These are phyloP conservation scores for Caiman crocodilus DNA, from an alignment of 2,797 vertebrate species.

Conservation along the genomic window DNA sequence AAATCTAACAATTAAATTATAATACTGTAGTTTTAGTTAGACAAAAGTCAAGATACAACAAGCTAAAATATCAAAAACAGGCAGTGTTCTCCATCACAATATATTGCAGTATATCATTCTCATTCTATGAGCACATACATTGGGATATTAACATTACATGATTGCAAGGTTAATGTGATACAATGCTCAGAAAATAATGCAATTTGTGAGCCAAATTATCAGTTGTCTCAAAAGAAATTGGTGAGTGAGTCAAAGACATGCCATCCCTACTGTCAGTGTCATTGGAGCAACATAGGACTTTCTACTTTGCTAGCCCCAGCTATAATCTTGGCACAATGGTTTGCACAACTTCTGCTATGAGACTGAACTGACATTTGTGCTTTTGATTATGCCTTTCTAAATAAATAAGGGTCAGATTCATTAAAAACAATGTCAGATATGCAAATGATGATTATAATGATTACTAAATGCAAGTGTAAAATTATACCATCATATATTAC, in stretches of 20 bases:
- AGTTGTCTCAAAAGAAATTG: background rate
- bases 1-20: background rate
- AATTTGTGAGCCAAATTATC: background rate
- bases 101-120: background rate
- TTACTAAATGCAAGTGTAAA: slow-evolving; percentile 30
- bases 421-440: background rate
- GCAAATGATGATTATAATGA: background rate
- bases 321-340: background rate
- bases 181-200: background rate
- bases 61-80: background rate
- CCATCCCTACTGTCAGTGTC: background rate
- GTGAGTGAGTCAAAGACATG: background rate
- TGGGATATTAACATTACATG: background rate
- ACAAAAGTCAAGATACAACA: background rate
- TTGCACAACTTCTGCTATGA: background rate
- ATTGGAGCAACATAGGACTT: background rate
- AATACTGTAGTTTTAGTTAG: background rate
- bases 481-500: slow-evolving; percentile 15
- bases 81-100: background rate
- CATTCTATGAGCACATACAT: background rate
- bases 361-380: background rate
- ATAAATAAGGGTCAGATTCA: background rate
- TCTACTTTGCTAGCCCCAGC: background rate
- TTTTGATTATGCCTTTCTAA: slow-evolving; percentile 35
- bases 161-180: background rate